Evolutionary conservation across 53 echinoderm and acorn worm species (phyloP), one percentile per base, ranked within the genome.

Genomic region (Echinarachnius parma): DNA sequence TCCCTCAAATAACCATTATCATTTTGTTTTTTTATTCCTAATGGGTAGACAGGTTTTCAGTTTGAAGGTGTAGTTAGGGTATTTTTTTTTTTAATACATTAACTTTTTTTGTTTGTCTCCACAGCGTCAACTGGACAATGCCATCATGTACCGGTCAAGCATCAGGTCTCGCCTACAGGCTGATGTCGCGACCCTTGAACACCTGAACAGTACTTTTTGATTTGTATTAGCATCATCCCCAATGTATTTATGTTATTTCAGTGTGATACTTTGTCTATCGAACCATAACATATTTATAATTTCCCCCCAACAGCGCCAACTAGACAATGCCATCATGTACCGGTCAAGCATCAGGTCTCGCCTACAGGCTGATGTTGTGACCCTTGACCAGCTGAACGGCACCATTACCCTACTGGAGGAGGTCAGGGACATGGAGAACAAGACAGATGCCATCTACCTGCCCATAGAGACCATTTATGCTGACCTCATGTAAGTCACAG

Each of bases 341-440:
- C 87, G 91, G 4, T 35, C 31, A 14, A 92, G 86, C 53, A 74
- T 98, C 49, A 85, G 72, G 65, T 75, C 74, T 22, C 66, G 81
- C 48, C 83, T 98, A 7, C 77, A 69, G 56, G 91, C 87, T 1
- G 98, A 98, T 31, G 98, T 98, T 19, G 79, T 69, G n/a, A 85
- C 98, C 33, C 78, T 98, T 13, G 98, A 98, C 77, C 98, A 98
- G 81, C 78, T 98, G 35, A 98, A 92, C 28, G 84, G 91, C 37
- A 82, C 98, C 42, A 83, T 98, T 48, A 98, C 82, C 68, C 86
- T 91, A 20, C 75, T 98, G 29, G 98, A 98, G 72, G 98, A 98
- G 76, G 91, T 98, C n/a, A 48, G 91, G 28, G 98, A 98, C 53
- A 98, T 98, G 98, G 98, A 98, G 75, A 98, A 98, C 60, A 98